Evolutionary conservation across 2,888 invertebrate genomes (phyloP).

Genomic region (Plagodis pulveraria): DNA sequence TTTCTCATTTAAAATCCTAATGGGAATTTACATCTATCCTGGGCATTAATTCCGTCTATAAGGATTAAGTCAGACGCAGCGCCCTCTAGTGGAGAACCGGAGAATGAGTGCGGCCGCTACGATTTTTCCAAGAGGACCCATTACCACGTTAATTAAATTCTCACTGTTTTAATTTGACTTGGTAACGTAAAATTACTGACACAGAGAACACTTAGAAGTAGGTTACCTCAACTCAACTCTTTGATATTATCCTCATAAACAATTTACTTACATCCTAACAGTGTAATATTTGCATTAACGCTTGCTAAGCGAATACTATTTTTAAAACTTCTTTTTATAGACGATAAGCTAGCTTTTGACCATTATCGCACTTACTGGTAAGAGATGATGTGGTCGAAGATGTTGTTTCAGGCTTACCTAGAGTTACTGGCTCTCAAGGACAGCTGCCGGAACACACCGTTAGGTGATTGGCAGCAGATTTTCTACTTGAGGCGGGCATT

Average conservation of each 20-base stretch:
- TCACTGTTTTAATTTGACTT: constrained; percentile 80
- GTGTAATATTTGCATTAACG: not conserved
- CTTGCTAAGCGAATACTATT: not conserved
- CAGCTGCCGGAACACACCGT: too few species aligned
- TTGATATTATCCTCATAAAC: not conserved
- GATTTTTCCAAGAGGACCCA: constrained; percentile 75
- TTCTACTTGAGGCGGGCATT: too few species aligned
- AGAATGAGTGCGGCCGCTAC: constrained; percentile 37
- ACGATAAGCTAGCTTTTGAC: too few species aligned
- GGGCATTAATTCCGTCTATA: constrained; percentile 57
- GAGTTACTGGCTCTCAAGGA: too few species aligned
- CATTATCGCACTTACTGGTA: too few species aligned
- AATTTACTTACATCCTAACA: not conserved
- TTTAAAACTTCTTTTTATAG: too few species aligned
- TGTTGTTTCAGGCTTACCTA: too few species aligned
- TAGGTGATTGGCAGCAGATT: too few species aligned
- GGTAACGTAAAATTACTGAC: constrained; percentile 66
- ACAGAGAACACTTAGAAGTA: constrained; percentile 51
- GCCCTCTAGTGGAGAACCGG: constrained; percentile 43
- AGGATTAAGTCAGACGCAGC: constrained; percentile 64
- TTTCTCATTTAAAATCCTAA: constrained; percentile 42
- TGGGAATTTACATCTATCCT: constrained; percentile 46
- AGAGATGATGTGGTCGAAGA: too few species aligned
- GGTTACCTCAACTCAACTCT: constrained; percentile 1
- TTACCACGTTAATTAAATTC: constrained; percentile 81